Conservation (phyloP, 2,888 invertebrate species). For the Syrphus vitripennis region DNA sequence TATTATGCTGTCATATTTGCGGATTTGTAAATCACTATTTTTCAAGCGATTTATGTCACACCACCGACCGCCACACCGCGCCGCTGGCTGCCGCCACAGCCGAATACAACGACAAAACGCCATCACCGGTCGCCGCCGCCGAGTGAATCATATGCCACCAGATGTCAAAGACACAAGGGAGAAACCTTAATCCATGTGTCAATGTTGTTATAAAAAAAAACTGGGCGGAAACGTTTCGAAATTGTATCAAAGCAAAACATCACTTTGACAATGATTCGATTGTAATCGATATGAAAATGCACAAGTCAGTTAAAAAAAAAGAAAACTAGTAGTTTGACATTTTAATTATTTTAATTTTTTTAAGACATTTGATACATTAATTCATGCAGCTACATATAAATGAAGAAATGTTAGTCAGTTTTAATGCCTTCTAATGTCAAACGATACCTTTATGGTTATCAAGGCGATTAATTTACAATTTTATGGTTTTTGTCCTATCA, state of each 20-base stretch:
- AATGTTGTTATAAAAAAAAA: slow-evolving; percentile 3
- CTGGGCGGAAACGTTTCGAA: slow-evolving; percentile 31
- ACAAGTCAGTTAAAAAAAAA: background rate
- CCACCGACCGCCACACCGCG: background rate
- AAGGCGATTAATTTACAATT: background rate
- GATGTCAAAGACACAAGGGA: slow-evolving; percentile 37
- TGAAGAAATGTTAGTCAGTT: background rate
- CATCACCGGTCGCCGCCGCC: background rate
- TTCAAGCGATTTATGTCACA: slow-evolving; percentile 44
- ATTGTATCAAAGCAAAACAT: slow-evolving; percentile 10
- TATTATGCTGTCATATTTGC: slow-evolving; percentile 46
- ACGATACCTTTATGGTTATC: background rate
- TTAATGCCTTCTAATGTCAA: background rate
- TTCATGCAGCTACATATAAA: background rate
- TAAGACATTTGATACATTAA: slow-evolving; percentile 23
- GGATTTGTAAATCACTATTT: slow-evolving; percentile 59
- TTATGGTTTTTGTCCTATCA: background rate
- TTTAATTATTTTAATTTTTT: slow-evolving; percentile 20
- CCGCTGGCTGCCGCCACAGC: background rate
- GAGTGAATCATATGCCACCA: slow-evolving; percentile 55
- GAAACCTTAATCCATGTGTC: slow-evolving; percentile 49
- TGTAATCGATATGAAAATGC: slow-evolving; percentile 43
- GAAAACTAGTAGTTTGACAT: background rate
- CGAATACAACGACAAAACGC: no score
- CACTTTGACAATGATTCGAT: slow-evolving; percentile 8